Base-by-base conservation (phyloP, 2,888 invertebrate species). In the Zelleria hepariella region DNA sequence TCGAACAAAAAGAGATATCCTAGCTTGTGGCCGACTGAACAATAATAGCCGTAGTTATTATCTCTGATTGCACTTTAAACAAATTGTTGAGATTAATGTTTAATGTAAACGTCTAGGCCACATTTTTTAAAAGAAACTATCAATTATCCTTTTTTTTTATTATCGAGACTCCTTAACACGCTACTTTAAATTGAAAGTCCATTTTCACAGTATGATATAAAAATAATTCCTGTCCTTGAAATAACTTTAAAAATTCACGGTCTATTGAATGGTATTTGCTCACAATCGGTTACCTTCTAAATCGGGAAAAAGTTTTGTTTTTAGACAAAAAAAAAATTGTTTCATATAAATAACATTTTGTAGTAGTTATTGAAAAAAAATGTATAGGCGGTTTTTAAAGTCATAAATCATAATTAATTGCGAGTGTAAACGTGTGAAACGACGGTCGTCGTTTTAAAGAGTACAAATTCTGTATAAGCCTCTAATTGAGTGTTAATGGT, bases 401-500 rank as follows among this genome's bases (percentile, higher is more conserved):
- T 59, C 23, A 59, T 58, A 58, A 59, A 47, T 59, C 23, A 59
- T 58, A 52, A 58, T 52, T 58, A 51, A 26, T 53, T 59, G 51
- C 54, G 59, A 53, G 27, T 58, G 52, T 32, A 58, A 49, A n/a
- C 23, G 49, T 57, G 21, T 75, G 75, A 74, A 76, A 78, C 77
- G 80, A 79, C 85, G 82, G 78, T n/a, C 20, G 78, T 86, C 80
- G 80, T 81, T 81, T 74, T 67, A 91, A 42, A 92, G 90, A 93
- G 93, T 93, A 93, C 93, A 93, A 93, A 93, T 93, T 92, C 92
- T 91, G 90, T 91, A 89, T 91, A 91, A 91, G 91, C 90, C 90
- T 90, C 90, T 83, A 81, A 79, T 80, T 78, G 83, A 80, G 78
- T 81, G 82, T 80, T 85, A 82, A 82, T 82, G 81, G 75, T 83